Base-by-base conservation (phyloP, 2,797 vertebrate genomes). In the Smutsia gigantea region DNA sequence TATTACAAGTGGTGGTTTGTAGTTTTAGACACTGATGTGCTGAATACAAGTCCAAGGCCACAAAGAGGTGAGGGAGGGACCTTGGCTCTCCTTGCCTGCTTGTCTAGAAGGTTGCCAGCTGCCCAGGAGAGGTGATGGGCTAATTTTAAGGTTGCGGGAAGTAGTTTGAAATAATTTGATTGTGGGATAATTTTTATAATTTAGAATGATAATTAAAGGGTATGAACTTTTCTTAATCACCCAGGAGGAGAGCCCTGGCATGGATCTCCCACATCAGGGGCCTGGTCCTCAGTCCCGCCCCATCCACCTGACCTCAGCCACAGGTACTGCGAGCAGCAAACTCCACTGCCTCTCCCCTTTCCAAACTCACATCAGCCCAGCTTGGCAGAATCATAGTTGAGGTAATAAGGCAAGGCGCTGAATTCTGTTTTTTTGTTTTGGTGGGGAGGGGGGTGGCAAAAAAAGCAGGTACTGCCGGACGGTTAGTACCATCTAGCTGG, bases 91-190 rank as follows among this genome's bases (percentile, higher is more conserved):
- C 59, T 42, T 46, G 77, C 34, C 72, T 15, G 27, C 4, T 19
- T 89, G 69, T 87, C 87, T 81, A 79, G 51, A 88, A 71, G n/a
- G 74, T 14, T 49, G 23, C 55, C 71, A 63, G 61, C 29, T 39
- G 42, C 66, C 53, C 1, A 0, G 6, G 64, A 90, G 78, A 90
- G 90, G 84, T 8, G 51, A 37, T 6, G 42, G 82, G 57, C 77
- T 96, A 92, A 97, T 97, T 90, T 96, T 55, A 92, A 94, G 88
- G 75, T 64, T 90, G 87, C 72, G 25, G 69, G 75, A 96, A 90
- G 72, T 72, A 57, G 81, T 89, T 57, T 96, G 72, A 85, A 90
- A 94, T 87, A 42, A 95, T 92, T 64, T 95, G 85, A 97, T 89
- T 95, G 59, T 1, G 15, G 77, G 71, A 97, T 92, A 92, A 84